These are phyloP conservation scores for Chionis minor DNA, from an alignment of 2,113 vertebrate genomes.

Conservation along the genomic window DNA sequence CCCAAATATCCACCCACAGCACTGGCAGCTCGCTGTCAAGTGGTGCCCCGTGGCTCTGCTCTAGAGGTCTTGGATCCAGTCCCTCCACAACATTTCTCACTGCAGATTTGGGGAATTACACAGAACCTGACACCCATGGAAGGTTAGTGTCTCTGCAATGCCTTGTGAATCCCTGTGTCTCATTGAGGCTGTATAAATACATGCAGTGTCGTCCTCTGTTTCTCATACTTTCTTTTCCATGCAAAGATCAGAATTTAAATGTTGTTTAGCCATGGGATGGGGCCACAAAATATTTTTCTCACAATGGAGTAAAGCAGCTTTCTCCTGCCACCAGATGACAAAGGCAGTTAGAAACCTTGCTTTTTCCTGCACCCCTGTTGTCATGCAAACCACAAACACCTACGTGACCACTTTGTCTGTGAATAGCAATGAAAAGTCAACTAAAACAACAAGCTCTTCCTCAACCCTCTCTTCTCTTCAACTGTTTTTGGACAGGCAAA, in stretches of 20 bases:
- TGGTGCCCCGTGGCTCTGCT: fast-evolving
- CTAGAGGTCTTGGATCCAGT: not conserved
- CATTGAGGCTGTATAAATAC: fast-evolving
- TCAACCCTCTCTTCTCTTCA: too few relatives aligned
- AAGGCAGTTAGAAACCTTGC: not conserved
- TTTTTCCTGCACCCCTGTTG: too few relatives aligned
- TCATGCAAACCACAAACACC: too few relatives aligned
- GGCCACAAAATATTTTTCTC: fast-evolving
- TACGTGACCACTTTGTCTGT: too few relatives aligned
- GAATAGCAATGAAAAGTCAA: too few relatives aligned
- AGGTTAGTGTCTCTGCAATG: not conserved
- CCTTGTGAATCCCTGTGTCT: not conserved
- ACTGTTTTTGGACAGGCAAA: too few relatives aligned
- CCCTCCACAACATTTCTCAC: not conserved
- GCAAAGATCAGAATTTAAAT: not conserved
- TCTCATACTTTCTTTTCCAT: not conserved
- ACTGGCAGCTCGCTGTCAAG: not conserved
- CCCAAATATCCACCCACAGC: not conserved
- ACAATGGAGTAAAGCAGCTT: not conserved
- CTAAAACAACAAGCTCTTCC: too few relatives aligned
- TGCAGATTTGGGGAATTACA: not conserved
- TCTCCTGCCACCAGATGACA: not conserved
- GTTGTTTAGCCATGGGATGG: not conserved
- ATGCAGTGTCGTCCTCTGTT: not conserved
- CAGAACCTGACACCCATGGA: not conserved